These are phyloP conservation scores for Leptestheria dahalacensis DNA, from an alignment of 1,140 invertebrate genomes.

Conservation along the genomic window DNA sequence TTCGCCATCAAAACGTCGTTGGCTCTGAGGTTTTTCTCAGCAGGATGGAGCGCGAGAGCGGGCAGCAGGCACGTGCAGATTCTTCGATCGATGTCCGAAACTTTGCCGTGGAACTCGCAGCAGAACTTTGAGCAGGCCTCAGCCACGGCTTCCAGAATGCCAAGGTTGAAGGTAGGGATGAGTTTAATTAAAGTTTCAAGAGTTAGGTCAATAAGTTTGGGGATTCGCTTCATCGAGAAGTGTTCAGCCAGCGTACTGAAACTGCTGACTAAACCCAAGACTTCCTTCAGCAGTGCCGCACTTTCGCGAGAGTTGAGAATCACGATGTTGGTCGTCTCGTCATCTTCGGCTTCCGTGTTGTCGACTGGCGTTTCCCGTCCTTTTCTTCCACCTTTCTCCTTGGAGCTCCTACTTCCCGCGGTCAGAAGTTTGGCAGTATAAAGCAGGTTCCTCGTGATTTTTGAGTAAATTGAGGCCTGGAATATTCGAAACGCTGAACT, in stretches of 20 bases:
- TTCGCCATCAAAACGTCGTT: conserved; percentile 30
- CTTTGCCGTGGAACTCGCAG: conserved; percentile 32
- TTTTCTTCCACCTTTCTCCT: neutral
- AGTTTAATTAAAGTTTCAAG: conserved; percentile 32
- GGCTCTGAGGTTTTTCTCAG: conserved; percentile 27
- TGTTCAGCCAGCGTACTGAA: conserved; percentile 34
- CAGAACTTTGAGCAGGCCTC: conserved; percentile 32
- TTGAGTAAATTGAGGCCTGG: conserved; percentile 37
- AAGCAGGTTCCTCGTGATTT: conserved; percentile 34
- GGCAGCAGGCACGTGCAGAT: conserved; percentile 35
- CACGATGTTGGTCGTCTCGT: neutral
- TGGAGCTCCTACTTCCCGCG: conserved; percentile 10
- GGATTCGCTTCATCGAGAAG: conserved; percentile 32
- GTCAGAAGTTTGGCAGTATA: conserved; percentile 14
- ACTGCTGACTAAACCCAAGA: conserved; percentile 31
- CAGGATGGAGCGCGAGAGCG: conserved; percentile 28
- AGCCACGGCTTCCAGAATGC: conserved; percentile 23
- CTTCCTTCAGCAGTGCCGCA: conserved; percentile 25
- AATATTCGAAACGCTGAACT: conserved; percentile 40
- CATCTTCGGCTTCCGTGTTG: conserved; percentile 6
- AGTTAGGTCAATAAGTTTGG: conserved; percentile 33
- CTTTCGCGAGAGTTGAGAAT: conserved; percentile 18
- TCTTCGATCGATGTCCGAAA: conserved; percentile 29
- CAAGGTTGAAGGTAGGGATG: conserved; percentile 21
- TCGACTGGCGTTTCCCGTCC: neutral